Conservation (phyloP, 2,113 vertebrate species). For the Sturnira hondurensis region DNA sequence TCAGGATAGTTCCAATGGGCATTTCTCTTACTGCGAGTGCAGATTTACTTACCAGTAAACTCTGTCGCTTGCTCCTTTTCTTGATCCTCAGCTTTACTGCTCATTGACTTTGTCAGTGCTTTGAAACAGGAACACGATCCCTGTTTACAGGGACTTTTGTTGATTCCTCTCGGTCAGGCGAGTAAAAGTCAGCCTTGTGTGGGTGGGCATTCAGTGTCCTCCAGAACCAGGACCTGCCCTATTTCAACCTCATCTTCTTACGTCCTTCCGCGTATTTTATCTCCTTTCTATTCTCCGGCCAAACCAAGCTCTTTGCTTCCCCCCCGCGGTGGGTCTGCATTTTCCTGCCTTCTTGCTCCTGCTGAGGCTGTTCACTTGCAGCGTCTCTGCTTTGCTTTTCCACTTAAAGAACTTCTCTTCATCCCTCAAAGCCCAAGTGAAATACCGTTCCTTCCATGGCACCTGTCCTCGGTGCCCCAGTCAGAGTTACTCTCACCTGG, state of each 20-base stretch:
- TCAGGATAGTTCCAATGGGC: neutral
- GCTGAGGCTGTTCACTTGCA: neutral
- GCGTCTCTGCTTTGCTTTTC: neutral
- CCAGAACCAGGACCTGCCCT: neutral
- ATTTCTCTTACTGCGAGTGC: neutral
- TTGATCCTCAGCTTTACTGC: neutral
- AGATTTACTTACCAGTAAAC: neutral
- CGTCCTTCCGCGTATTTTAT: too few species aligned
- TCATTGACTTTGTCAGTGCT: neutral
- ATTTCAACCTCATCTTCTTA: neutral
- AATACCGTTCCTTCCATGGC: neutral
- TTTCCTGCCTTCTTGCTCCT: neutral
- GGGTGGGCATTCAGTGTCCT: neutral
- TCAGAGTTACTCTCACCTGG: neutral
- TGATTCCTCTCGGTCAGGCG: neutral
- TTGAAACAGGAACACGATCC: neutral
- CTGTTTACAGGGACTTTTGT: neutral
- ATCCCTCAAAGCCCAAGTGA: neutral
- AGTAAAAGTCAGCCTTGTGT: neutral
- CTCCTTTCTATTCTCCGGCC: fast-evolving
- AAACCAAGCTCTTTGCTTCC: neutral
- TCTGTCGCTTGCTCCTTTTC: neutral
- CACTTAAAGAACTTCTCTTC: neutral
- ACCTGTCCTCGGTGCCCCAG: neutral
- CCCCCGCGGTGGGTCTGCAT: fast-evolving